Conservation (phyloP, 1,140 invertebrate species). For the Drosophila sp. region DNA sequence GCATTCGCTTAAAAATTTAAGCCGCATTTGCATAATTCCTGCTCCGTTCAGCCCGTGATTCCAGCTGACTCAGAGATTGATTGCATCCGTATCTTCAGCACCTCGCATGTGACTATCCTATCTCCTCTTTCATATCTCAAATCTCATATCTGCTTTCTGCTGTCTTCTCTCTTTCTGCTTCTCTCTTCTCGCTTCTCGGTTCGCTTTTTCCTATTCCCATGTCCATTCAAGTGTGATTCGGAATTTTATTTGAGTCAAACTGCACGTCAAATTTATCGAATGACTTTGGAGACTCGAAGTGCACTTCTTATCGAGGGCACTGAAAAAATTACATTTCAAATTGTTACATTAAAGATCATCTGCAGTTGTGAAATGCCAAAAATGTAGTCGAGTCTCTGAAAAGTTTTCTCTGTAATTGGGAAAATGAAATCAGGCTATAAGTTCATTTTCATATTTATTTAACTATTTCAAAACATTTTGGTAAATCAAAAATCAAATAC, state of each 20-base stretch:
- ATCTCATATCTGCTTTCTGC: background rate
- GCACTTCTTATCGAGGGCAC: background rate
- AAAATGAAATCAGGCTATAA: too few relatives aligned
- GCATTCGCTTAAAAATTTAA: slow-evolving; percentile 29
- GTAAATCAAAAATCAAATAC: too few relatives aligned
- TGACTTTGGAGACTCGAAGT: background rate
- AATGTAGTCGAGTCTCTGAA: too few relatives aligned
- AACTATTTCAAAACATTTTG: too few relatives aligned
- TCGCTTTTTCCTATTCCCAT: background rate
- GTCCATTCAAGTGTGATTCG: background rate
- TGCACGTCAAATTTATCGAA: background rate
- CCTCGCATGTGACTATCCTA: slow-evolving; percentile 27
- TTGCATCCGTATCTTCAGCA: slow-evolving; percentile 31
- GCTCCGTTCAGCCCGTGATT: slow-evolving; percentile 32
- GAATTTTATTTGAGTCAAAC: background rate
- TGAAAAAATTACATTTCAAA: background rate
- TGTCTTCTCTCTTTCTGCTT: background rate
- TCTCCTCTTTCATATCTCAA: background rate
- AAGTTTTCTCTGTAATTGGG: too few relatives aligned
- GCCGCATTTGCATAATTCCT: slow-evolving; percentile 46
- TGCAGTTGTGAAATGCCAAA: background rate
- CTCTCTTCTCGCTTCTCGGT: background rate
- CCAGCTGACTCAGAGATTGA: slow-evolving; percentile 39
- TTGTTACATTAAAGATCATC: background rate
- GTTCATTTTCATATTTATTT: too few relatives aligned